Conservation (phyloP, 2,888 invertebrate genomes). For the Gandaritis pyraliata region DNA sequence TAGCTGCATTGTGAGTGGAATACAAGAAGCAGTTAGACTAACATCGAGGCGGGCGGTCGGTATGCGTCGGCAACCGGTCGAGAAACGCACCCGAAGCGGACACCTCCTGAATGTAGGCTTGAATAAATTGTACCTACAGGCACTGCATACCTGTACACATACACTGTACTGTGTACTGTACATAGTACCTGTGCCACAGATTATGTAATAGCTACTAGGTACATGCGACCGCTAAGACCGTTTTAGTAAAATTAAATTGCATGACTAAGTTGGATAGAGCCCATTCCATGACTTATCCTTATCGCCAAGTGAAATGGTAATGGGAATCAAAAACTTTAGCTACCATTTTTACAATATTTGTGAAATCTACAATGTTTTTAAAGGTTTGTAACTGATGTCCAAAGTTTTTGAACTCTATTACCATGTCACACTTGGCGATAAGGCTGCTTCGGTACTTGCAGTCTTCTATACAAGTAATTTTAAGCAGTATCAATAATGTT, state of each 20-base stretch:
- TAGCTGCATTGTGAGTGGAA: constrained; percentile 10
- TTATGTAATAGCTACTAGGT: constrained; percentile 13
- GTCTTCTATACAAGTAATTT: no score
- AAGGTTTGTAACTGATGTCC: no score
- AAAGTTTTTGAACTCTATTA: no score
- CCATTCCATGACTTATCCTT: constrained; percentile 10
- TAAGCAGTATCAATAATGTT: no score
- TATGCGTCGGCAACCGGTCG: constrained; percentile 58
- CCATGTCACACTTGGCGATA: no score
- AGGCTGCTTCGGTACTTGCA: no score
- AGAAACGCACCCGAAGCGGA: constrained; percentile 35
- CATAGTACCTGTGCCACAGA: constrained; percentile 14
- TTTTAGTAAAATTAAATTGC: constrained; percentile 23
- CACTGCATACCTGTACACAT: no score
- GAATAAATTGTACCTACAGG: constrained; percentile 29
- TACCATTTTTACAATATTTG: no score
- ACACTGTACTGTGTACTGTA: no score
- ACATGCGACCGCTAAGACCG: constrained; percentile 13
- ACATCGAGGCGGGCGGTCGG: constrained; percentile 43
- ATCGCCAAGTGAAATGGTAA: neutral
- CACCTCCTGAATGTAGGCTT: constrained; percentile 37
- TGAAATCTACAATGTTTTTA: no score
- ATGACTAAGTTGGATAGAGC: constrained; percentile 16
- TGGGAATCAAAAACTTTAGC: no score
- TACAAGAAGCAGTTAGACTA: constrained; percentile 29